Evolutionary conservation across 2,113 vertebrate genomes (phyloP).

Genomic region (Hystrix cristata): DNA sequence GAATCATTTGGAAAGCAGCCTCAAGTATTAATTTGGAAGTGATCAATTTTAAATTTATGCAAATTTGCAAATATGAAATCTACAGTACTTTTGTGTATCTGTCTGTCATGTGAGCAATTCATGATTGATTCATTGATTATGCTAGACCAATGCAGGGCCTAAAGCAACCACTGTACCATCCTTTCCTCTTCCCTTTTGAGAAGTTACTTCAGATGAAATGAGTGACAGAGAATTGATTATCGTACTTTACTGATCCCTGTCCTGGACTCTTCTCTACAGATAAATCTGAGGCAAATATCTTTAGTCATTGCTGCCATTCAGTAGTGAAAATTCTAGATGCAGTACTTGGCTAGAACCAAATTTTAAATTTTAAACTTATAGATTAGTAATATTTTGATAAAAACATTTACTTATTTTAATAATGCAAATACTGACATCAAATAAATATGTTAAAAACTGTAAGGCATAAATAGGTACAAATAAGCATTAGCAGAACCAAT

Average conservation of each 20-base stretch:
- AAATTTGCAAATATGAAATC: neutral
- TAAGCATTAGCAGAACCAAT: neutral
- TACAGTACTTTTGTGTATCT: neutral
- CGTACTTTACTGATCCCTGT: neutral
- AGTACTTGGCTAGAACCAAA: neutral
- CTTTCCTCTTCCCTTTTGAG: neutral
- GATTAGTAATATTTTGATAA: neutral
- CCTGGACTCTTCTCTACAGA: neutral
- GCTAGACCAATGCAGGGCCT: no score
- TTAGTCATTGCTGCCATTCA: neutral
- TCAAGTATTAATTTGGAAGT: neutral
- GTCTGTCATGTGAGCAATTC: neutral
- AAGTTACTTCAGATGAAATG: neutral
- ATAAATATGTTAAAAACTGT: neutral
- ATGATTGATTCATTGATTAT: no score
- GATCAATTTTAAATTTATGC: neutral
- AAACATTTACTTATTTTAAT: neutral
- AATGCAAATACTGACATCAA: neutral
- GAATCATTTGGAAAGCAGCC: neutral
- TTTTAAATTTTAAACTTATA: neutral
- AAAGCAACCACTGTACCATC: neutral
- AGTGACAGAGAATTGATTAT: neutral
- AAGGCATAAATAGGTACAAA: neutral
- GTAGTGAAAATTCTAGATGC: neutral
- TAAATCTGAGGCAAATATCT: neutral